A percentile compares a stretch with the other conserved stretches of the same genome.
Conservation (phyloP, 2,797 vertebrate genomes). For the Scarus forsteni region DNA sequence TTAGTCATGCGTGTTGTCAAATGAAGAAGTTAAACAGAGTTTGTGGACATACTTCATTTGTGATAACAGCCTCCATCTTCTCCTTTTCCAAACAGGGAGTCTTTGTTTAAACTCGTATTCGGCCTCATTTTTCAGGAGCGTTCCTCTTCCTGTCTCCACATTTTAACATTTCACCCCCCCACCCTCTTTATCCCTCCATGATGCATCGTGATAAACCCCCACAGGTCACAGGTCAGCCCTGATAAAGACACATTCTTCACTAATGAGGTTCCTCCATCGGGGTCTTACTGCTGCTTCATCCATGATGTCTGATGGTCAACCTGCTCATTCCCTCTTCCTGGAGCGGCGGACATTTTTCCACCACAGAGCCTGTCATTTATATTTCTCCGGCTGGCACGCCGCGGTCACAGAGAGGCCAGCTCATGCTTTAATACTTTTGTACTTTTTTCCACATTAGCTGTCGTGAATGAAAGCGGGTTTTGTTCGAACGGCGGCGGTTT, state of each 20-base stretch:
- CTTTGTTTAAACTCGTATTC: too few species aligned
- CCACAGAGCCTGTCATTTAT: constrained; percentile 27
- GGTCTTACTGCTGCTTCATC: neutral
- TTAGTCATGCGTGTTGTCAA: too few species aligned
- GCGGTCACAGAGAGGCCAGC: constrained; percentile 31
- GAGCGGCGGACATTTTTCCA: constrained; percentile 25
- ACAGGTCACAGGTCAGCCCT: constrained; percentile 43
- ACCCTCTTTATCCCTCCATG: constrained; percentile 23
- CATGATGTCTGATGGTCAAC: neutral
- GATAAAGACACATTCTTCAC: constrained; percentile 64
- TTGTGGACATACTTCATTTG: too few species aligned
- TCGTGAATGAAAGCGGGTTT: constrained; percentile 74
- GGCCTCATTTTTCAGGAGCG: neutral
- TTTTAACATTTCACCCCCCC: constrained; percentile 66
- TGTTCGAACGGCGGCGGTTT: constrained; percentile 64
- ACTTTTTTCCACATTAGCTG: constrained; percentile 63
- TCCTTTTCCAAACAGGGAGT: too few species aligned
- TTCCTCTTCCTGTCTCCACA: constrained; percentile 34
- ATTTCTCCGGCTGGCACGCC: constrained; percentile 16
- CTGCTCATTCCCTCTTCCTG: constrained; percentile 1
- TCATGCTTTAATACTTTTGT: constrained; percentile 43
- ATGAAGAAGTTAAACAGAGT: too few species aligned
- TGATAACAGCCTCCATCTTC: too few species aligned
- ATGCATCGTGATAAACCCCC: constrained; percentile 53
- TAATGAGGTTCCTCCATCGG: constrained; percentile 17